A percentile compares a stretch with the other conserved stretches of the same genome.
phyloP scores from a whole-genome alignment of 2,113 vertebrate species.

The Kryptolebias marmoratus region DNA sequence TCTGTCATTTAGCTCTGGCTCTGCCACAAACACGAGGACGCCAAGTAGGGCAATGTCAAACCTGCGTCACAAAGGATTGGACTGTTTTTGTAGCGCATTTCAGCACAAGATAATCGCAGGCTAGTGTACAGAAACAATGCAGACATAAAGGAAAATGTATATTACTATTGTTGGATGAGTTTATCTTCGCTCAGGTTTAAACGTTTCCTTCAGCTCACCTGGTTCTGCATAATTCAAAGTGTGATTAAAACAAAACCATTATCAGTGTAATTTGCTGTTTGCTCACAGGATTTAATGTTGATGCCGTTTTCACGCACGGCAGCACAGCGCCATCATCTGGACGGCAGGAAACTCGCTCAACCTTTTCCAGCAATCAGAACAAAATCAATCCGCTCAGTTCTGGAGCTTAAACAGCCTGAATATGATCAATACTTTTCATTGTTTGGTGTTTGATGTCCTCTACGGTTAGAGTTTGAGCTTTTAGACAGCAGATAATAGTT shows the following conservation, averaged over 20 bases:
- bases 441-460: not conserved
- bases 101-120: slow-evolving; percentile 2
- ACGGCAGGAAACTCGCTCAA: not conserved
- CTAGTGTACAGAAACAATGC: not conserved
- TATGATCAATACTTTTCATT: not conserved
- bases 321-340: slow-evolving; percentile 71
- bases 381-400: not conserved
- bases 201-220: not conserved
- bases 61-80: slow-evolving; percentile 40
- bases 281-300: slow-evolving; percentile 20
- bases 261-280: slow-evolving; percentile 31
- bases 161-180: not conserved
- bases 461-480: not conserved
- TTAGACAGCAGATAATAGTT: not conserved
- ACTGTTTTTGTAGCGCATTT: slow-evolving; percentile 43
- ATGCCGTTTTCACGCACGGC: slow-evolving; percentile 33
- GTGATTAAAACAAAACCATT: slow-evolving; percentile 49
- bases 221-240: slow-evolving; percentile 21
- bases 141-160: not conserved
- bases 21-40: slow-evolving; percentile 27
- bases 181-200: not conserved
- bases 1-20: slow-evolving; percentile 48
- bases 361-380: not conserved
- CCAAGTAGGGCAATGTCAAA: slow-evolving; percentile 58
- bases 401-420: not conserved